Percentiles rank a stretch among this genome's conserved stretches.
These are phyloP conservation scores for Brachypalpus laphriformis DNA, from an alignment of 2,888 invertebrate species.

Conservation along the genomic window DNA sequence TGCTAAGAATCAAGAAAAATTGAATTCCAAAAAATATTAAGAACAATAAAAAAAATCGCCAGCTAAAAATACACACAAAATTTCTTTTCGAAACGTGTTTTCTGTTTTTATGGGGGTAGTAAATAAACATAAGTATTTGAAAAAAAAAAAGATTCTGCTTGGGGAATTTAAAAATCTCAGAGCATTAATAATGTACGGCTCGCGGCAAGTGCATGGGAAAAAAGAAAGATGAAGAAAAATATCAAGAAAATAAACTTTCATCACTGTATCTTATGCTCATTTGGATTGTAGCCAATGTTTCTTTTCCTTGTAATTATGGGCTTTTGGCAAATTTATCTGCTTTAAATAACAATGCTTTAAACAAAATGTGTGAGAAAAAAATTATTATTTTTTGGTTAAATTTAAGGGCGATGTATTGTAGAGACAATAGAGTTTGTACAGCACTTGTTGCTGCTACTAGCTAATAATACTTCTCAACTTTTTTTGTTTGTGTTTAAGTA, in stretches of 20 bases:
- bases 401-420: neutral
- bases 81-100: constrained; percentile 16
- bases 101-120: constrained; percentile 22
- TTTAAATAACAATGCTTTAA: neutral
- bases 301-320: neutral
- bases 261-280: neutral
- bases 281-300: constrained; percentile 34
- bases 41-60: neutral
- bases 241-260: neutral
- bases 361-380: neutral
- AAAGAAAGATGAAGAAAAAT: neutral
- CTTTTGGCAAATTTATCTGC: constrained; percentile 2
- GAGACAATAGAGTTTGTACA: neutral
- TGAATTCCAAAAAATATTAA: neutral
- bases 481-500: too few relatives aligned
- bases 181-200: constrained; percentile 14
- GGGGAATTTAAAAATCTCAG: constrained; percentile 25
- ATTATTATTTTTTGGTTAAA: neutral
- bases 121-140: constrained; percentile 23
- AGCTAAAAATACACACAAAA: constrained; percentile 19
- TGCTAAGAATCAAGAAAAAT: neutral
- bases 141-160: neutral
- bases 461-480: too few relatives aligned
- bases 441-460: neutral
- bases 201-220: constrained; percentile 6